These are phyloP conservation scores for Molorchus minor DNA, from an alignment of 2,888 invertebrate genomes.

Conservation along the genomic window DNA sequence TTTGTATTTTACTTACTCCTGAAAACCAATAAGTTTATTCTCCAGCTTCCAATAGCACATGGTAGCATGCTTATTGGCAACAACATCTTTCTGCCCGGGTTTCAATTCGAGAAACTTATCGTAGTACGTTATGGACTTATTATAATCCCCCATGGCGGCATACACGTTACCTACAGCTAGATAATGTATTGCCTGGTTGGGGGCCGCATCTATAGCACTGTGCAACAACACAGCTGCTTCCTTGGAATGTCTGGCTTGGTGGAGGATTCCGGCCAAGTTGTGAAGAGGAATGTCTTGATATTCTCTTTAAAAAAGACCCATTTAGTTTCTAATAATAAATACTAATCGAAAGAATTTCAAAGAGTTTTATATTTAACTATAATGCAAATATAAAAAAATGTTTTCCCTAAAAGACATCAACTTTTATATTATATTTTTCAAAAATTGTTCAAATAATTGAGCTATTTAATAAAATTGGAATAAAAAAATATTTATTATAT, in stretches of 20 bases:
- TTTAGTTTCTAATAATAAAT: not conserved
- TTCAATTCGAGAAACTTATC: constrained; percentile 73
- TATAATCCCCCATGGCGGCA: constrained; percentile 75
- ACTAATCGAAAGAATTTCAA: constrained; percentile 9
- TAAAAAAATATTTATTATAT: too few relatives aligned
- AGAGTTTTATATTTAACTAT: too few relatives aligned
- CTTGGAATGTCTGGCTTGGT: constrained; percentile 71
- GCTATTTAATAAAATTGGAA: too few relatives aligned
- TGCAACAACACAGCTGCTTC: constrained; percentile 79
- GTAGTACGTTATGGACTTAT: constrained; percentile 73
- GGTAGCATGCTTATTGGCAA: constrained; percentile 71
- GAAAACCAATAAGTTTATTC: constrained; percentile 66
- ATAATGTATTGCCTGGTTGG: constrained; percentile 69
- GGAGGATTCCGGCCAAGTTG: constrained; percentile 78
- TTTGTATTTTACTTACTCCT: constrained; percentile 75
- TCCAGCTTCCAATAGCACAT: constrained; percentile 73
- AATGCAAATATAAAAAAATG: too few relatives aligned
- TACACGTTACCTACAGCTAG: constrained; percentile 79
- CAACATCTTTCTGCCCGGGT: constrained; percentile 70
- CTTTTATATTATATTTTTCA: too few relatives aligned
- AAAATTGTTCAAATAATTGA: too few relatives aligned
- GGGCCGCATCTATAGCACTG: constrained; percentile 77
- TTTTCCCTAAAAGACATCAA: too few relatives aligned
- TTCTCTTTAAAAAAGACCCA: constrained; percentile 64
- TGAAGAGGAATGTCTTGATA: constrained; percentile 78